These are phyloP conservation scores for Recurvirostra avosetta DNA, from an alignment of 2,113 vertebrate genomes.

Conservation along the genomic window DNA sequence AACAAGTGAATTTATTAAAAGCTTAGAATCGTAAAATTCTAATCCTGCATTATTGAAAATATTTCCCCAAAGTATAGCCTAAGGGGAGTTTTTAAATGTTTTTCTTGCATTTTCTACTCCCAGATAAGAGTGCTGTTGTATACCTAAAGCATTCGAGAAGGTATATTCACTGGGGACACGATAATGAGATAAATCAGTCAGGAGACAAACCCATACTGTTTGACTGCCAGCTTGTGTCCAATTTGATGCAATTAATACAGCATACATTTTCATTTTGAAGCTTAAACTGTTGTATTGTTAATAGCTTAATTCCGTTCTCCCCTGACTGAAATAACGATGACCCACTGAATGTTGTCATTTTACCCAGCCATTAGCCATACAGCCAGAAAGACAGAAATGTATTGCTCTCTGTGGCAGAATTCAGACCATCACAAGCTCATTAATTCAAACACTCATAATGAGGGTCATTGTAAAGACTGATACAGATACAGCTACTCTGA, in stretches of 20 bases:
- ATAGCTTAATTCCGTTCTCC: conserved; percentile 20
- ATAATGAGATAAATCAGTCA: conserved; percentile 56
- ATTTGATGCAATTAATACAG: conserved; percentile 62
- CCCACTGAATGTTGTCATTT: conserved; percentile 20
- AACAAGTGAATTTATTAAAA: not conserved
- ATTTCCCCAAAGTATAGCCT: not conserved
- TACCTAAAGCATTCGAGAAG: not conserved
- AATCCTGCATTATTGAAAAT: not conserved
- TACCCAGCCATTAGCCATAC: not conserved
- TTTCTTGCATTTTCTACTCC: conserved; percentile 24
- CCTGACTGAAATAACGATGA: conserved; percentile 1
- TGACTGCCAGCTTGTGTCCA: conserved; percentile 56
- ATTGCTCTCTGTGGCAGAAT: conserved; percentile 18
- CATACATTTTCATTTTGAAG: conserved; percentile 55
- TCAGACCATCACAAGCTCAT: conserved; percentile 53
- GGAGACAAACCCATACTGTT: conserved; percentile 47
- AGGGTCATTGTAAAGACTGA: conserved; percentile 64
- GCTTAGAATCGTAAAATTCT: not conserved
- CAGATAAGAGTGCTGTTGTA: not conserved
- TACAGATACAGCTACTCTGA: conserved; percentile 62
- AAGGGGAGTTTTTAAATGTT: not conserved
- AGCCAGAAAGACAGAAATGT: not conserved
- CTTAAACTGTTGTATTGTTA: conserved; percentile 51
- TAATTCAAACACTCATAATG: conserved; percentile 69
- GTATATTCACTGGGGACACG: conserved; percentile 24